Base-by-base conservation (phyloP, 2,113 vertebrate species). In the Vulpes lagopus region DNA sequence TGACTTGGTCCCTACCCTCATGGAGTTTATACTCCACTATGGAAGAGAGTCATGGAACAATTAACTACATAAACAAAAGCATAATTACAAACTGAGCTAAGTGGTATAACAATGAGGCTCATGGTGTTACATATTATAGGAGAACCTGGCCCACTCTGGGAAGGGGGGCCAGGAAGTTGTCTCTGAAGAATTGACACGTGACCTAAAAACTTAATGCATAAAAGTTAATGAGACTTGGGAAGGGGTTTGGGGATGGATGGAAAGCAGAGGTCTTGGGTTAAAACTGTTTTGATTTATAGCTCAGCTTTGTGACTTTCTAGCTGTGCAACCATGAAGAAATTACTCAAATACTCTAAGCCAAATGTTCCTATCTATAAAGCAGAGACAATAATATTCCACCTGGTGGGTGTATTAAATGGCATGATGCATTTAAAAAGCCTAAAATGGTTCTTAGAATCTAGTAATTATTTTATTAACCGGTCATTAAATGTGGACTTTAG, bases 291-390 rank as follows among this genome's bases (percentile, higher is more conserved):
- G 9, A 38, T 79, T 80, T 82, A 17, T 17, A 64, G n/a, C 32
- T 35, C 5, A 49, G 14, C 5, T 74, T 43, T n/a, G 15, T 22
- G 55, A 35, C 22, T 79, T 95, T 25, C 55, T 80, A 83, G 23
- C 43, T 67, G 74, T 83, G 32, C 4, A 10, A n/a, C 43, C 86
- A 74, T 67, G 38, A 94, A 19, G 92, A 96, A 92, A 94, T 79
- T 35, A 79, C 57, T 86, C 65, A 89, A 85, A 78, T 59, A 85
- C 27, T 60, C 25, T 78, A 78, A 73, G n/a, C 65, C 32, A 88
- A 74, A 96, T 30, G 51, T 86, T 60, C 17, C 43, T 94, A 19
- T 7, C 73, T 73, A 67, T 20, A 82, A 92, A 93, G 83, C 7
- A 89, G 53, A 81, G 27, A n/a, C 5, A 67, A 14, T 9, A 82